These are phyloP conservation scores for Tenthredo notha DNA, from an alignment of 2,888 invertebrate genomes.

Conservation along the genomic window DNA sequence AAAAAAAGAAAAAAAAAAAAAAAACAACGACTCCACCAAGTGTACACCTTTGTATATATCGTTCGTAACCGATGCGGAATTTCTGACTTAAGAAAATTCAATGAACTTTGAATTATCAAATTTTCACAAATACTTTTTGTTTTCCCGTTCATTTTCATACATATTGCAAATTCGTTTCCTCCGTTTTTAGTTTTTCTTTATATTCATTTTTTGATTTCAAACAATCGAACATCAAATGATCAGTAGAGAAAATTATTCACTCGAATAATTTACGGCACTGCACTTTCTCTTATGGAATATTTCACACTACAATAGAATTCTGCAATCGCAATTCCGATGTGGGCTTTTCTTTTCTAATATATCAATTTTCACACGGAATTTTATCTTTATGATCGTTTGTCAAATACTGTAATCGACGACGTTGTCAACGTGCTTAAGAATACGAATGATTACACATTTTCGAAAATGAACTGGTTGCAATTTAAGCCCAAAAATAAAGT, in stretches of 20 bases:
- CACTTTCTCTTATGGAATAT: constrained; percentile 30
- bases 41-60: neutral
- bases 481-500: constrained; percentile 5
- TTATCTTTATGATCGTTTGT: neutral
- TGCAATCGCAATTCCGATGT: constrained; percentile 21
- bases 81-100: no score
- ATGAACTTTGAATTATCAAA: no score
- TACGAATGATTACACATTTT: neutral
- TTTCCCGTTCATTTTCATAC: neutral
- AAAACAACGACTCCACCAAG: no score
- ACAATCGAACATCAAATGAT: neutral
- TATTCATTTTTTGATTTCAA: neutral
- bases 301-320: constrained; percentile 27
- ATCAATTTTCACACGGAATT: neutral
- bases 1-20: no score
- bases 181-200: neutral
- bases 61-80: no score
- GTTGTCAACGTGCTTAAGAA: constrained; percentile 13
- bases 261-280: constrained; percentile 13
- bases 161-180: neutral
- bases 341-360: neutral
- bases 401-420: constrained; percentile 8
- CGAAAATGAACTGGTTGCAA: neutral
- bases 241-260: neutral
- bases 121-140: neutral